Percentiles rank a stretch among this genome's conserved stretches.
These are phyloP conservation scores for Drosophila sulfurigaster DNA, from an alignment of 1,140 invertebrate genomes.

Conservation along the genomic window DNA sequence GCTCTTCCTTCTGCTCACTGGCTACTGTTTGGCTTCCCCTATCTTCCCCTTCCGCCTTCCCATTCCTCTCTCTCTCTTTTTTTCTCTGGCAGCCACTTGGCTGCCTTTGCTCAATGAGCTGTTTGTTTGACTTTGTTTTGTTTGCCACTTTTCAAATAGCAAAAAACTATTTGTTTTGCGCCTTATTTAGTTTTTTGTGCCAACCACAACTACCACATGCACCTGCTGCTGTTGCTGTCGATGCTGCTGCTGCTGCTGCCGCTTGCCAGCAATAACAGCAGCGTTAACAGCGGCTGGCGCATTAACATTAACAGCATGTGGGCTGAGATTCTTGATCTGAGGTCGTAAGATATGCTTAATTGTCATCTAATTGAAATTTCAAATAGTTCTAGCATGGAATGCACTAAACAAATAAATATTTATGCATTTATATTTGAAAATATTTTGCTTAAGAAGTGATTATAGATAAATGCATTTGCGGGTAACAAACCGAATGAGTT, in stretches of 20 bases:
- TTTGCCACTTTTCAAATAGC: constrained; percentile 68
- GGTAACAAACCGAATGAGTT: not conserved
- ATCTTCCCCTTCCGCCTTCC: not conserved
- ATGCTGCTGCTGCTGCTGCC: constrained; percentile 38
- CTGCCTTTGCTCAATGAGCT: constrained; percentile 56
- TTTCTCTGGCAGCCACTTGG: not conserved
- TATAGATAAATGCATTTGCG: not conserved
- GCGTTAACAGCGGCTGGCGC: constrained; percentile 49
- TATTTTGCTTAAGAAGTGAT: not conserved
- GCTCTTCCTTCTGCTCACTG: constrained; percentile 19
- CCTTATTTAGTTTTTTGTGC: constrained; percentile 69
- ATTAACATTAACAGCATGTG: constrained; percentile 68
- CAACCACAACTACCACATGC: constrained; percentile 66
- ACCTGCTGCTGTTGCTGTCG: constrained; percentile 19
- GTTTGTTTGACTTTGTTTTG: constrained; percentile 69
- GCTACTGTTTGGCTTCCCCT: constrained; percentile 13
- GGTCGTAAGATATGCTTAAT: constrained; percentile 41
- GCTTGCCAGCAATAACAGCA: constrained; percentile 33
- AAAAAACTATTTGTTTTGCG: constrained; percentile 72
- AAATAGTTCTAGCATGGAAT: not conserved
- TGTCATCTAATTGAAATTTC: constrained; percentile 43
- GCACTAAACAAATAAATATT: constrained; percentile 11
- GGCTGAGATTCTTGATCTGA: constrained; percentile 29
- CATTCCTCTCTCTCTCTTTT: not conserved
- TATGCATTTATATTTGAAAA: not conserved